A percentile compares a stretch with the other conserved stretches of the same genome.
Conservation (phyloP, 2,113 vertebrate genomes). For the Scophthalmus maximus region DNA sequence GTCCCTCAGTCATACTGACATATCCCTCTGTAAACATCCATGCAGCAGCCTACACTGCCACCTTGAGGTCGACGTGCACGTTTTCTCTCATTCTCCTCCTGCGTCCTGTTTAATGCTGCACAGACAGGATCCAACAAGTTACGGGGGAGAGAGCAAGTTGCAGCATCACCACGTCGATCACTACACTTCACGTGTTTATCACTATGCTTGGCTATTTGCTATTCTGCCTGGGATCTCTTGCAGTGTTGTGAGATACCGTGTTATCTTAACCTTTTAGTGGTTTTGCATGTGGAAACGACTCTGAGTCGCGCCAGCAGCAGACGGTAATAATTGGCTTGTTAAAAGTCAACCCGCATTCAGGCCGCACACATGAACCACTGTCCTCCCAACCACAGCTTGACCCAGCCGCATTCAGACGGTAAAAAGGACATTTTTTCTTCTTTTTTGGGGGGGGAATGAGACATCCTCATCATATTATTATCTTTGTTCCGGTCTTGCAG, state of each 20-base stretch:
- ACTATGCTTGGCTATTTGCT: neutral
- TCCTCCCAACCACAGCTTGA: constrained; percentile 11
- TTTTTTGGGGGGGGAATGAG: constrained; percentile 2
- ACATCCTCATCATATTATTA: neutral
- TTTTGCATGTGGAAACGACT: constrained; percentile 52
- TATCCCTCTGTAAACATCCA: constrained; percentile 16
- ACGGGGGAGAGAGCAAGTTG: constrained; percentile 1
- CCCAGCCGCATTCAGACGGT: neutral
- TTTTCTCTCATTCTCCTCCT: constrained; percentile 11
- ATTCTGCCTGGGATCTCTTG: constrained; percentile 1
- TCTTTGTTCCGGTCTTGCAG: constrained; percentile 66
- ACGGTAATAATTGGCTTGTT: constrained; percentile 66
- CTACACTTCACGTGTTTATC: constrained; percentile 1
- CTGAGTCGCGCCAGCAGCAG: constrained; percentile 48
- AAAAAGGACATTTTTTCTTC: neutral
- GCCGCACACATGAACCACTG: constrained; percentile 22
- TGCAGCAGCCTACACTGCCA: constrained; percentile 74
- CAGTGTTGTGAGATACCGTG: constrained; percentile 23
- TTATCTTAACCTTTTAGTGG: constrained; percentile 53
- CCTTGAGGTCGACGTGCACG: constrained; percentile 60
- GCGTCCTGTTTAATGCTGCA: constrained; percentile 26
- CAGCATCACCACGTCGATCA: too few relatives aligned
- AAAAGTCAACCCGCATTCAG: constrained; percentile 41
- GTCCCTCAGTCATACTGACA: constrained; percentile 61
- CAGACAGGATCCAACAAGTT: constrained; percentile 19